A percentile compares a stretch with the other conserved stretches of the same genome.
Evolutionary conservation across 2,888 invertebrate genomes (phyloP).

Genomic region (Saturnia pavonia): DNA sequence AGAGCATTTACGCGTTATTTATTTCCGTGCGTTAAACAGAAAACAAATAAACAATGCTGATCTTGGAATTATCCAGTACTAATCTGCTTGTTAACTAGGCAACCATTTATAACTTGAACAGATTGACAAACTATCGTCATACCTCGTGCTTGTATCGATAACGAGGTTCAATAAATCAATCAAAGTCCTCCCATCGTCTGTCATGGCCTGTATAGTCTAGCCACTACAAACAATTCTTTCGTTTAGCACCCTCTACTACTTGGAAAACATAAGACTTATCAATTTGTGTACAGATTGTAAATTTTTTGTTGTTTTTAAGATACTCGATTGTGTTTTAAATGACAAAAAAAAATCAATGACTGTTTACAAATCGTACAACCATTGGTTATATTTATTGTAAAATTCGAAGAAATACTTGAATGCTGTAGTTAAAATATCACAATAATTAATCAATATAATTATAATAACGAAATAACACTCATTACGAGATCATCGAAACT

Average conservation of each 20-base stretch:
- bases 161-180: background rate
- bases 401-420: too few relatives aligned
- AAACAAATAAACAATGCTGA: background rate
- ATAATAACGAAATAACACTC: too few relatives aligned
- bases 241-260: background rate
- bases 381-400: too few relatives aligned
- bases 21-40: background rate
- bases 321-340: too few relatives aligned
- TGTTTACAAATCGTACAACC: too few relatives aligned
- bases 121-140: background rate
- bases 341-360: too few relatives aligned
- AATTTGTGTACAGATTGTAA: too few relatives aligned
- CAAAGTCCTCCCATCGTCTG: background rate
- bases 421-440: too few relatives aligned
- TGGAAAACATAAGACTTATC: background rate
- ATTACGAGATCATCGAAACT: too few relatives aligned
- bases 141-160: background rate
- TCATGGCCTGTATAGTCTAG: constrained; percentile 1
- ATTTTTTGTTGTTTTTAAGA: too few relatives aligned
- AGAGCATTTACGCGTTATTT: too few relatives aligned
- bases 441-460: too few relatives aligned
- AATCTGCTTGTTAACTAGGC: background rate
- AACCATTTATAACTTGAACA: background rate
- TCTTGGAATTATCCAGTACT: background rate
- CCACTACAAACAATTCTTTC: background rate